These are phyloP conservation scores for Microtus richardsoni DNA, from an alignment of 2,113 vertebrate genomes.

Conservation along the genomic window DNA sequence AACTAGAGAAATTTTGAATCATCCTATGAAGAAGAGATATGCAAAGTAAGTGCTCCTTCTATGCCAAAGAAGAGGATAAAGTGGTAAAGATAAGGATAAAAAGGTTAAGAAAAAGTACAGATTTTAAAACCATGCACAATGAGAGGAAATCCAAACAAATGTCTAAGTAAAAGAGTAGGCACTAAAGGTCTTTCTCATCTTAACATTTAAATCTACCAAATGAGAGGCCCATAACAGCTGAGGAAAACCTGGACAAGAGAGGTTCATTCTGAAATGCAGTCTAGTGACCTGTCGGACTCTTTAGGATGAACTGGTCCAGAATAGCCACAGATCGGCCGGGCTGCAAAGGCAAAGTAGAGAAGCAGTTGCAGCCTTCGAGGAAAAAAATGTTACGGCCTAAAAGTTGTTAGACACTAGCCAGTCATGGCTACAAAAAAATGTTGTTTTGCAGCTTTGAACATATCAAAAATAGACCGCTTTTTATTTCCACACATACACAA, in stretches of 20 bases:
- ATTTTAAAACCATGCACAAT: neutral
- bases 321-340: neutral
- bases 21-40: neutral
- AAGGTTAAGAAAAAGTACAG: neutral
- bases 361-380: neutral
- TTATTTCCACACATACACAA: neutral
- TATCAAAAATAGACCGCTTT: neutral
- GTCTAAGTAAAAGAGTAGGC: neutral
- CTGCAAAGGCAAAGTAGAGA: neutral
- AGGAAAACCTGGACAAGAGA: neutral
- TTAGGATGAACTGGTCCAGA: neutral
- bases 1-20: slow-evolving; percentile 29
- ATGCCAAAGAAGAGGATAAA: neutral
- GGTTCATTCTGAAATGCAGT: neutral
- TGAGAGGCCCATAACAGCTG: neutral
- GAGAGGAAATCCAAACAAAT: neutral
- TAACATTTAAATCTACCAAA: slow-evolving; percentile 11
- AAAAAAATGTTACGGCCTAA: too few species aligned
- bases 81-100: neutral
- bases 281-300: neutral
- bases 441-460: neutral
- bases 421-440: neutral
- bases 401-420: neutral
- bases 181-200: neutral
- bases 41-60: too few species aligned